Base-by-base conservation (phyloP, 2,888 invertebrate species). In the Zele albiditarsus region DNA sequence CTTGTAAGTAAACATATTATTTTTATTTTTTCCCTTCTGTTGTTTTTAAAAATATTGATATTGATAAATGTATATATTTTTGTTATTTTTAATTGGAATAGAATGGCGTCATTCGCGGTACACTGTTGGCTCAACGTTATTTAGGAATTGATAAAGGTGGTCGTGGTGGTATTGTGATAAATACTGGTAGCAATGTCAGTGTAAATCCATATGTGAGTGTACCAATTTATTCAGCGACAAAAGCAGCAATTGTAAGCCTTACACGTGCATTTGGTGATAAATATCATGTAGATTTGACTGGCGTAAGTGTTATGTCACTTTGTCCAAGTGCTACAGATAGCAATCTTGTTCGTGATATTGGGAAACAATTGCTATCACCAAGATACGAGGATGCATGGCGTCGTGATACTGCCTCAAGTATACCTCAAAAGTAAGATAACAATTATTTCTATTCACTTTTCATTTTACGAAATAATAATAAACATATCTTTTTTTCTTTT, bases 21-120 rank as follows among this genome's bases (percentile, higher is more conserved):
- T n/a, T n/a, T n/a, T n/a, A n/a, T n/a, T n/a, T 77, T 49, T 58
- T 60, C 1, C 1, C 8, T 12, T 68, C n/a, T 20, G 8, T 27
- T 4, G 27, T 58, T n/a, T 53, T 53, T 57, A 1, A n/a, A 10
- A n/a, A 23, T 49, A 27, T 33, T 46, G 38, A n/a, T 0, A 20
- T 25, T 4, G 23, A 42, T 33, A 67, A 62, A 69, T 3, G n/a
- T 10, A 23, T 42, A 27, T 53, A 25, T 33, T 25, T 63, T 31
- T 3, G 31, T 49, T 42, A 8, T 20, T 28, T 25, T 58, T 66
- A 25, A 10, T 60, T 80, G 87, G 89, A 38, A 38, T 86, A 94
- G 94, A 95, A 95, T 84, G 95, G 95, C 2, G 93, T 94, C 8
- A 94, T 95, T 78, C 92, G 95, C 74, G 95, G 95, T 16, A 93